Evolutionary conservation across 2,888 invertebrate genomes (phyloP).

Genomic region (Pristionchus arcanus): DNA sequence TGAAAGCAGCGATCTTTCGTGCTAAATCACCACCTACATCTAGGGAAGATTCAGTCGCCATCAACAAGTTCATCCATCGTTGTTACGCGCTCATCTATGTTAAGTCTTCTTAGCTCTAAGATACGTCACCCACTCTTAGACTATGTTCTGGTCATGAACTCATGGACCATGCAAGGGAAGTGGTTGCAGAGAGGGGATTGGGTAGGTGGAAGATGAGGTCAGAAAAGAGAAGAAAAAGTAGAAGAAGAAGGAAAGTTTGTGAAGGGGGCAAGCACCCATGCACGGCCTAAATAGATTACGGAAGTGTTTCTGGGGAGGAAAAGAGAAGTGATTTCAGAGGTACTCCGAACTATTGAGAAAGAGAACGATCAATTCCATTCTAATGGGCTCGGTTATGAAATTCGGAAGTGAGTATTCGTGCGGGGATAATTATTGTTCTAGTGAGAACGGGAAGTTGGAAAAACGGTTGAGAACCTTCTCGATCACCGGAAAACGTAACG

Average conservation of each 20-base stretch:
- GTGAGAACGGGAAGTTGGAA: not conserved
- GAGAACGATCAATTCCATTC: not conserved
- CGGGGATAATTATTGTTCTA: not conserved
- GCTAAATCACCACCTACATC: not conserved
- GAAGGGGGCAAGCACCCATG: slow-evolving; percentile 32
- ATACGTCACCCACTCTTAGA: not conserved
- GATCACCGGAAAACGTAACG: slow-evolving; percentile 13
- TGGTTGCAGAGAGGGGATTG: slow-evolving; percentile 8
- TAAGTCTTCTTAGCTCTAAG: not conserved
- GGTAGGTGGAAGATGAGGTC: slow-evolving; percentile 39
- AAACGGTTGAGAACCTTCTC: not conserved
- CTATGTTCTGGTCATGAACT: not conserved
- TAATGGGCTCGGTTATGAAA: not conserved
- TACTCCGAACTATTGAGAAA: not conserved
- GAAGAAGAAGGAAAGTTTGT: not conserved
- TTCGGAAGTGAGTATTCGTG: not conserved
- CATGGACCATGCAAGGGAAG: not conserved
- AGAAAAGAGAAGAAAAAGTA: slow-evolving; percentile 8
- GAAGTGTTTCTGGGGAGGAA: slow-evolving; percentile 1
- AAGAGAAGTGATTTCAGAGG: not conserved
- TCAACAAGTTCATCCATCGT: not conserved
- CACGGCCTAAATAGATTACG: slow-evolving; percentile 37
- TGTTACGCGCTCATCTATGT: not conserved
- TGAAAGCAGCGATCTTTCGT: not conserved
- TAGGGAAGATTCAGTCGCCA: not conserved